phyloP scores from a whole-genome alignment of 2,888 invertebrate genomes.

The Plagiodera versicolora region DNA sequence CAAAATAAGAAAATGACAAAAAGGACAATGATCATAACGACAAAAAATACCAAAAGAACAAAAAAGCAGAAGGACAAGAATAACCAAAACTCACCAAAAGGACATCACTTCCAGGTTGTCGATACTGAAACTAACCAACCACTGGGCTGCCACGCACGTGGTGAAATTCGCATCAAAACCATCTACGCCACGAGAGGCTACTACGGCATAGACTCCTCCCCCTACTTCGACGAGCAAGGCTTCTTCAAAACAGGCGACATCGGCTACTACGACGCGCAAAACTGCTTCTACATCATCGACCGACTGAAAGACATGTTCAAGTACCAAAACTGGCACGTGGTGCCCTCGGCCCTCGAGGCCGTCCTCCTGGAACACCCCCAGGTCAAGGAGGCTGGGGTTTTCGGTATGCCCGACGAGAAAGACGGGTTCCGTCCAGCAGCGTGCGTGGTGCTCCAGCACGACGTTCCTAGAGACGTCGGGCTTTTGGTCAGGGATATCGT shows the following conservation, averaged over 20 bases:
- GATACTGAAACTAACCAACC: conserved; percentile 53
- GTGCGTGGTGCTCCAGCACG: conserved; percentile 14
- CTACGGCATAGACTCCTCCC: conserved; percentile 35
- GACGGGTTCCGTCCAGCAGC: conserved; percentile 39
- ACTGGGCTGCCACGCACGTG: conserved; percentile 54
- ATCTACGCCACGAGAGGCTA: conserved; percentile 51
- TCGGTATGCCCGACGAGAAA: conserved; percentile 39
- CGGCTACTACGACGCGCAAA: conserved; percentile 43
- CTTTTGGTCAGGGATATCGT: conserved; percentile 29
- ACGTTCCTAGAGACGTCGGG: background rate
- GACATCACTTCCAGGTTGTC: conserved; percentile 30
- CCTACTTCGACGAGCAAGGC: conserved; percentile 38
- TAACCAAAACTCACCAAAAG: too few species aligned
- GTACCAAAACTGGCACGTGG: conserved; percentile 45
- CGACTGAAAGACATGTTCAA: conserved; percentile 46
- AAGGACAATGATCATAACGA: too few species aligned
- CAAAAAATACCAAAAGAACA: too few species aligned
- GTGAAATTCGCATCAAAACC: conserved; percentile 58
- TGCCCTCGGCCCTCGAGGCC: conserved; percentile 40
- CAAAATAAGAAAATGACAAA: too few species aligned
- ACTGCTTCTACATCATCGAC: conserved; percentile 41
- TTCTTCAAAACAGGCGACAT: conserved; percentile 44
- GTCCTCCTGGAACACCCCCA: conserved; percentile 40
- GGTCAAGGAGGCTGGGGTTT: conserved; percentile 41
- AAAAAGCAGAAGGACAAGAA: too few species aligned